A percentile compares a stretch with the other conserved stretches of the same genome.
Evolutionary conservation across 2,888 invertebrate genomes (phyloP).

Genomic region (Electrophaes corylata): DNA sequence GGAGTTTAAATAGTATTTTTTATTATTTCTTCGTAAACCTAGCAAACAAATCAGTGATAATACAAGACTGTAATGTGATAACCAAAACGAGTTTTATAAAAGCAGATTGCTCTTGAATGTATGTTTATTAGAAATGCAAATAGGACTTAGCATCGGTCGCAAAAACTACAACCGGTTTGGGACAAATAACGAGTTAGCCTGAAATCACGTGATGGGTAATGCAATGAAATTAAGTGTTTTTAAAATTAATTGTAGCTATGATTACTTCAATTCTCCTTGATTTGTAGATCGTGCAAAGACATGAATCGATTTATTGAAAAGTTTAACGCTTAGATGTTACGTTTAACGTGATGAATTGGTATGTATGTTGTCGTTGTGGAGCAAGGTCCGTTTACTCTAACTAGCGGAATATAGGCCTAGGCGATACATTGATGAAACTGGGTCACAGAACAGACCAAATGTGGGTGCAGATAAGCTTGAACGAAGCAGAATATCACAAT

Average conservation of each 20-base stretch:
- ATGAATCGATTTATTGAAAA: neutral
- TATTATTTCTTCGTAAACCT: neutral
- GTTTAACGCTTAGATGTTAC: neutral
- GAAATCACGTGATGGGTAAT: constrained; percentile 22
- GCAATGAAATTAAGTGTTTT: neutral
- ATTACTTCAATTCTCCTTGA: neutral
- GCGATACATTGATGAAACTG: neutral
- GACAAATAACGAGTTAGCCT: constrained; percentile 3
- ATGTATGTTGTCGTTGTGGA: neutral
- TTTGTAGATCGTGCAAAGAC: neutral
- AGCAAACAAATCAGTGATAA: neutral
- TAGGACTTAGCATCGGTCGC: constrained; percentile 7
- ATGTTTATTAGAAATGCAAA: constrained; percentile 14
- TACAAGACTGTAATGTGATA: neutral
- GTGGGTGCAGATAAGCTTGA: neutral
- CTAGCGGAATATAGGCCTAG: neutral
- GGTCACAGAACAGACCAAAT: neutral
- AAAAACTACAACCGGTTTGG: constrained; percentile 22
- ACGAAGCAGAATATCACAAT: neutral
- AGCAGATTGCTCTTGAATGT: neutral
- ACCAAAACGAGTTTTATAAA: constrained; percentile 2
- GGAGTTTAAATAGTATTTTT: neutral
- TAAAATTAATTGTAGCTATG: neutral
- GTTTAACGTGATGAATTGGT: neutral
- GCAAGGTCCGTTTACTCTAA: constrained; percentile 1